phyloP scores from a whole-genome alignment of 2,888 invertebrate species.

The Erebia ligea region DNA sequence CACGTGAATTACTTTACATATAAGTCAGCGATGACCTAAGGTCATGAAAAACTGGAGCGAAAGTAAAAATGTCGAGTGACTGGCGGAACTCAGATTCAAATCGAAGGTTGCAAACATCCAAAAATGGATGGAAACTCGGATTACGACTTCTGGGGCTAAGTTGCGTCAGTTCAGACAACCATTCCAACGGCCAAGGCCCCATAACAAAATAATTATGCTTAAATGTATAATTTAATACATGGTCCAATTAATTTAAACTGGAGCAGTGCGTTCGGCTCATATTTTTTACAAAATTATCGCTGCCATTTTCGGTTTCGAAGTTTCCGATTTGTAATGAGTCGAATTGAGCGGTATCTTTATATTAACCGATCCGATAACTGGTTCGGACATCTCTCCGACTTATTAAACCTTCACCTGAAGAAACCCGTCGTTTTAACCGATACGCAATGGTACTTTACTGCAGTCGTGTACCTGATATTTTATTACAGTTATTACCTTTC shows the following conservation, averaged over 20 bases:
- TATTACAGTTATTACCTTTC: too few species aligned
- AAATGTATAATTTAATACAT: conserved; percentile 46
- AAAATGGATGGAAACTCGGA: conserved; percentile 65
- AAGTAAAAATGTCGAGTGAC: conserved; percentile 65
- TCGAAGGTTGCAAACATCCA: conserved; percentile 70
- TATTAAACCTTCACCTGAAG: background rate
- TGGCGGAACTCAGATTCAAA: conserved; percentile 66
- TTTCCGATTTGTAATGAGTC: conserved; percentile 29
- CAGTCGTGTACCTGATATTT: too few species aligned
- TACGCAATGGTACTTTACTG: too few species aligned
- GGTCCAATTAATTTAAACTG: conserved; percentile 52
- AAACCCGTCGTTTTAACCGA: background rate
- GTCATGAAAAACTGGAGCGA: conserved; percentile 74
- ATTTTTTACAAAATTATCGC: conserved; percentile 38
- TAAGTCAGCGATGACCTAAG: conserved; percentile 51
- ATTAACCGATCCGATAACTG: conserved; percentile 7
- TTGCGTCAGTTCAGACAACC: conserved; percentile 48
- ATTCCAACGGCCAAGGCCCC: conserved; percentile 44
- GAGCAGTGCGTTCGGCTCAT: conserved; percentile 45
- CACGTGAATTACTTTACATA: background rate
- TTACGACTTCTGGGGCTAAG: conserved; percentile 48
- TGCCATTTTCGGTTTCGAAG: conserved; percentile 33
- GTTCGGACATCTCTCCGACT: background rate
- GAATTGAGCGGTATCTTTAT: background rate
- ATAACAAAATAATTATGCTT: conserved; percentile 49